Percentiles rank a stretch among this genome's conserved stretches.
These are phyloP conservation scores for Atta texana DNA, from an alignment of 1,140 invertebrate species.

Conservation along the genomic window DNA sequence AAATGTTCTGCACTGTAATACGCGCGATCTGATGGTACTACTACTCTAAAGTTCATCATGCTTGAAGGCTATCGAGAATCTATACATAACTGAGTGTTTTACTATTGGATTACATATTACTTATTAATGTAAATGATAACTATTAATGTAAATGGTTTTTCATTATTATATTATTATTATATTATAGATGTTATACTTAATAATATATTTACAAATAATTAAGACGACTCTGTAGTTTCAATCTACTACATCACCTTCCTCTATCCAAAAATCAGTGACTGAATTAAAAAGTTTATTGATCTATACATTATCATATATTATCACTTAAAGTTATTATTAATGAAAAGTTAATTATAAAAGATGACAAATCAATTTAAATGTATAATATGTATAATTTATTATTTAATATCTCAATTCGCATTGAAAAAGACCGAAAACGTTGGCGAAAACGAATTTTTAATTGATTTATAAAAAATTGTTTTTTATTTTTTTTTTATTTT, in stretches of 20 bases:
- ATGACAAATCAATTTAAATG: too few relatives aligned
- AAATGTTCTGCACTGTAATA: conserved; percentile 57
- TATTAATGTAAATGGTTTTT: conserved; percentile 83
- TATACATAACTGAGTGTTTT: conserved; percentile 81
- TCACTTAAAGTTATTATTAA: not conserved
- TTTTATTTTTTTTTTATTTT: too few relatives aligned
- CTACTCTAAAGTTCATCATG: conserved; percentile 66
- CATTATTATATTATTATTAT: conserved; percentile 84
- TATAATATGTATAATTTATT: too few relatives aligned
- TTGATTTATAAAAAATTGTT: not conserved
- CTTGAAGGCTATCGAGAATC: conserved; percentile 75
- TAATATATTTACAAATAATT: conserved; percentile 84
- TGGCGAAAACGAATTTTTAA: too few relatives aligned
- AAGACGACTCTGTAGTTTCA: conserved; percentile 71
- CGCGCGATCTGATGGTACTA: conserved; percentile 67
- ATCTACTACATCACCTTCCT: conserved; percentile 36
- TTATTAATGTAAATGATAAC: conserved; percentile 73
- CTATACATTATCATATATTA: too few relatives aligned
- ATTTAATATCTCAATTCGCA: too few relatives aligned
- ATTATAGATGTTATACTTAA: conserved; percentile 83
- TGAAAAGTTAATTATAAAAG: not conserved
- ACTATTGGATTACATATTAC: conserved; percentile 81
- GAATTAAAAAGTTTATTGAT: not conserved
- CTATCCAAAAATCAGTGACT: not conserved
- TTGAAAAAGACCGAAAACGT: too few relatives aligned